phyloP scores from a whole-genome alignment of 2,888 invertebrate species.

The Noctua janthe region DNA sequence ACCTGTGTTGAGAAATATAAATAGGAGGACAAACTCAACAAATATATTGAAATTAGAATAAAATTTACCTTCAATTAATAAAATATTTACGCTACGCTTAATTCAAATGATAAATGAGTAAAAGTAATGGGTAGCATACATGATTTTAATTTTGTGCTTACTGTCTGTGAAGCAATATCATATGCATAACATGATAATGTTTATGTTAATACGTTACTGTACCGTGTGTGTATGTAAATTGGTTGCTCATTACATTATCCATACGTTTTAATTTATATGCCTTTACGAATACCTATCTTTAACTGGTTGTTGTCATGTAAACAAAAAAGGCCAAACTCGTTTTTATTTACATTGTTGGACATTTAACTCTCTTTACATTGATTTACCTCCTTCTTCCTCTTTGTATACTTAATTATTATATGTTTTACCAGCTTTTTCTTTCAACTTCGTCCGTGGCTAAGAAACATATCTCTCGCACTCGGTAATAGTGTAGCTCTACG shows the following conservation, averaged over 20 bases:
- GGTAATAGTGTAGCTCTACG: neutral
- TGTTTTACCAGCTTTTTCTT: neutral
- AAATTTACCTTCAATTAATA: neutral
- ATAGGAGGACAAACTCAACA: no score
- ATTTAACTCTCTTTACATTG: neutral
- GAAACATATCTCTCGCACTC: no score
- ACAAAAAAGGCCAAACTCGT: constrained; percentile 1
- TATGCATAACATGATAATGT: constrained; percentile 59
- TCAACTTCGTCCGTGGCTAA: no score
- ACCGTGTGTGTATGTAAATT: constrained; percentile 51
- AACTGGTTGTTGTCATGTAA: constrained; percentile 1
- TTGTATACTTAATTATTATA: neutral
- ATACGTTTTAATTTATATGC: constrained; percentile 17
- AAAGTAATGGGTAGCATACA: constrained; percentile 9
- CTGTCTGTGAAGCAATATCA: constrained; percentile 45
- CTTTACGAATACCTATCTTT: constrained; percentile 1
- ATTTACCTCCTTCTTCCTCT: neutral
- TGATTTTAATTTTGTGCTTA: constrained; percentile 53
- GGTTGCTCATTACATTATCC: constrained; percentile 34
- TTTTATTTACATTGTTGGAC: constrained; percentile 13
- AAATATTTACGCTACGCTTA: neutral
- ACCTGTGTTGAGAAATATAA: neutral
- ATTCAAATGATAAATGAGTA: constrained; percentile 19
- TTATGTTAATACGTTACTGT: constrained; percentile 54
- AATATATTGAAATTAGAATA: neutral